Evolutionary conservation across 2,797 vertebrate species (phyloP), one percentile per base, ranked within the genome.

Genomic region (Pseudocheirus occidentalis): DNA sequence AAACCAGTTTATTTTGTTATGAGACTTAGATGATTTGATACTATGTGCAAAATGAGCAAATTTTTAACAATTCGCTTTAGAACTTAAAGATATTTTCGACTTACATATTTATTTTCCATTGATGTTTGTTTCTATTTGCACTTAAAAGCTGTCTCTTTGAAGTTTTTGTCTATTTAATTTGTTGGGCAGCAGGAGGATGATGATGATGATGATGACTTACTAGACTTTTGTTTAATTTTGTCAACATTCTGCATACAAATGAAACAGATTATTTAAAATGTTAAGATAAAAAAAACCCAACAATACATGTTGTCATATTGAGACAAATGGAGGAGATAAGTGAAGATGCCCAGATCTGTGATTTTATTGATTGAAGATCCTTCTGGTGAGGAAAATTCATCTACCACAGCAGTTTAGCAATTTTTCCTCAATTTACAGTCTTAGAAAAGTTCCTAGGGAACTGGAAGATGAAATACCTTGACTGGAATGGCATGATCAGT

Each of bases 161-260:
- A 40, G 21, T 73, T 66, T 66, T 73, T 21, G 7, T 40, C n/a
- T 73, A 40, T 73, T 16, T 73, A 40, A 40, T n/a, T n/a, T 73
- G 2, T 40, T 73, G 66, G n/a, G 2, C 3, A 2, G 2, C 3
- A 2, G 13, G 16, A 16, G 16, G 5, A 18, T 1, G 5, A 16
- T 2, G n/a, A 73, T 73, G 66, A 73, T 0, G 5, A 40, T 73
- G 5, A 40, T 73, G n/a, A 40, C n/a, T 40, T 73, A 21, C n/a
- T 40, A 40, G n/a, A 73, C 5, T 66, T 66, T 18, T 34, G 6
- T 16, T 40, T 73, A 73, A 73, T n/a, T n/a, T n/a, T 66, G 16
- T 66, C 16, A n/a, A n/a, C 14, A 66, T 66, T 66, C 34, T 66
- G 34, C 4, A 66, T 40, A 21, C n/a, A 73, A 40, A 10, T 73